These are phyloP conservation scores for Gastrophryne carolinensis DNA, from an alignment of 2,797 vertebrate genomes.

Conservation along the genomic window DNA sequence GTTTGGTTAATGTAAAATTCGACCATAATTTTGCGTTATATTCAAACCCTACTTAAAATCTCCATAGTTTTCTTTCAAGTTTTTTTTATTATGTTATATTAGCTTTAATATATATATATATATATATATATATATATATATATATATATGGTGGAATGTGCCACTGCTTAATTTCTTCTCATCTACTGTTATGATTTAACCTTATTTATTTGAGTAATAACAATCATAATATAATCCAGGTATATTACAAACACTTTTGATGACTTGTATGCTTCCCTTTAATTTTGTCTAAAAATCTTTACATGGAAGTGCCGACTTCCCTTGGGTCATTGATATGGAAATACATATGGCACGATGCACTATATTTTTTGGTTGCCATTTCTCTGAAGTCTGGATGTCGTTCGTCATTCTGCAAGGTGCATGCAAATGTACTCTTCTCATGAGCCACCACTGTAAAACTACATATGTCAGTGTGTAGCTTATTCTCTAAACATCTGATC, in stretches of 20 bases:
- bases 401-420: conserved; percentile 47
- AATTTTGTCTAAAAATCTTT: conserved; percentile 33
- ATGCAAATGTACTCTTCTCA: conserved; percentile 47
- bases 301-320: conserved; percentile 42
- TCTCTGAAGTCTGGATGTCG: conserved; percentile 51
- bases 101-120: too few species aligned
- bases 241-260: not conserved
- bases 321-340: conserved; percentile 52
- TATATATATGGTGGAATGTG: too few species aligned
- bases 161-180: too few species aligned
- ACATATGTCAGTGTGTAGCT: conserved; percentile 49
- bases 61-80: too few species aligned
- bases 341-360: conserved; percentile 48
- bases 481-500: conserved; percentile 50
- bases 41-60: too few species aligned
- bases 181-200: not conserved
- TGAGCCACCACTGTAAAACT: conserved; percentile 30
- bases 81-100: too few species aligned
- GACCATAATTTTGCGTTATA: too few species aligned
- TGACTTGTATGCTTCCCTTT: conserved; percentile 21
- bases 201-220: not conserved
- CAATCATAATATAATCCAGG: not conserved
- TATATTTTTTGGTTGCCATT: conserved; percentile 45
- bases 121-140: too few species aligned
- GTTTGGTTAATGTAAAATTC: too few species aligned